phyloP scores from a whole-genome alignment of 2,113 vertebrate species.

The Mustelus asterias region DNA sequence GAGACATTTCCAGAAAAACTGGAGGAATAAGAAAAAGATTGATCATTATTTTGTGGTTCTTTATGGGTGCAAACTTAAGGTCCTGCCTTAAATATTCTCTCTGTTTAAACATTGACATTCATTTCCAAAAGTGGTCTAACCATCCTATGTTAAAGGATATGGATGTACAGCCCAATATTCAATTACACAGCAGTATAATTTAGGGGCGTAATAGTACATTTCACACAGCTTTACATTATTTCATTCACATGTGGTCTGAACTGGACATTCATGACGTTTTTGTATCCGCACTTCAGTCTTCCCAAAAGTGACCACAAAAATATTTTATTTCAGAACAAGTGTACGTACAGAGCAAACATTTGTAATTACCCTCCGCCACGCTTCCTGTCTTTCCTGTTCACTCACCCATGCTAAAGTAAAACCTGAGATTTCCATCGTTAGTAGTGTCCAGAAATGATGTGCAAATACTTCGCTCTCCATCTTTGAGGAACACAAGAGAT shows the following conservation, averaged over 20 bases:
- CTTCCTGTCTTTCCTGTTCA: slow-evolving; percentile 31
- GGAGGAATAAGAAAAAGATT: background rate
- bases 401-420: slow-evolving; percentile 91
- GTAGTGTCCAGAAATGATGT: slow-evolving; percentile 89
- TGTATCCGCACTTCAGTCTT: background rate
- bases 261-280: background rate
- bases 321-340: background rate
- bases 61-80: background rate
- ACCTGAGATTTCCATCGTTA: slow-evolving; percentile 84
- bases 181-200: background rate
- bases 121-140: background rate
- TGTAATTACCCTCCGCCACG: too few relatives aligned
- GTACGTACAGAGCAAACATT: background rate
- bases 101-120: background rate
- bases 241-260: background rate
- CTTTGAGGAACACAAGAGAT: slow-evolving; percentile 77
- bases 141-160: background rate
- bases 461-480: slow-evolving; percentile 80
- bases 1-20: background rate
- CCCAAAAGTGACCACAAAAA: background rate
- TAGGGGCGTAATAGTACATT: background rate
- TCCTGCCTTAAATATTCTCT: background rate
- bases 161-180: background rate
- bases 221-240: background rate
- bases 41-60: background rate